Evolutionary conservation across 2,797 vertebrate species (phyloP).

Genomic region (Meda fulgida): DNA sequence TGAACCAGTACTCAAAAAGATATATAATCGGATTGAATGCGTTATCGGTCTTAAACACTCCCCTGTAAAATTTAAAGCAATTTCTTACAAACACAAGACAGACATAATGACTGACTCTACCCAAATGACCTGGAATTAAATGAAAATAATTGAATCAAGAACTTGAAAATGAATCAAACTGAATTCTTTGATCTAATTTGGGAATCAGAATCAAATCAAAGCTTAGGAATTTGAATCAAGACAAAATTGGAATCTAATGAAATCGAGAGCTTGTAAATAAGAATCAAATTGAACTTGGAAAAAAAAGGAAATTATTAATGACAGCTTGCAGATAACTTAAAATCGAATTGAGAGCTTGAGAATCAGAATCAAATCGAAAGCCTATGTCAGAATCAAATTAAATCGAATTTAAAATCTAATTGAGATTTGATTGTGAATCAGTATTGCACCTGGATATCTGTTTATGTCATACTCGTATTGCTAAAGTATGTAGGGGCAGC

Average conservation of each 20-base stretch:
- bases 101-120: neutral
- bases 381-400: neutral
- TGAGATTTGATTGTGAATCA: neutral
- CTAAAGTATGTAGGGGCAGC: neutral
- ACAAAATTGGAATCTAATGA: neutral
- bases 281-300: neutral
- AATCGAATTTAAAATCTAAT: neutral
- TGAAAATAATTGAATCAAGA: neutral
- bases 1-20: neutral
- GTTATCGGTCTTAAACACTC: neutral
- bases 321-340: neutral
- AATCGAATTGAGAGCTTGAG: neutral
- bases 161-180: neutral
- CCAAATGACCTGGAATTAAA: neutral
- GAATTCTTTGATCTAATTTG: neutral
- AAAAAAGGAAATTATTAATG: too few species aligned
- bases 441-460: neutral
- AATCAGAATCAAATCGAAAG: neutral
- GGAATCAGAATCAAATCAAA: neutral
- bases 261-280: neutral
- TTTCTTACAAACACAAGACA: too few species aligned
- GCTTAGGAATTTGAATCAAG: neutral
- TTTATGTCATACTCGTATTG: neutral
- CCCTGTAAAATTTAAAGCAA: neutral
- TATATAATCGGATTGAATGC: neutral